Percentiles rank a stretch among this genome's conserved stretches.
Conservation (phyloP, 92 coral and sea anemone genomes). For the Heliopora coerulea region DNA sequence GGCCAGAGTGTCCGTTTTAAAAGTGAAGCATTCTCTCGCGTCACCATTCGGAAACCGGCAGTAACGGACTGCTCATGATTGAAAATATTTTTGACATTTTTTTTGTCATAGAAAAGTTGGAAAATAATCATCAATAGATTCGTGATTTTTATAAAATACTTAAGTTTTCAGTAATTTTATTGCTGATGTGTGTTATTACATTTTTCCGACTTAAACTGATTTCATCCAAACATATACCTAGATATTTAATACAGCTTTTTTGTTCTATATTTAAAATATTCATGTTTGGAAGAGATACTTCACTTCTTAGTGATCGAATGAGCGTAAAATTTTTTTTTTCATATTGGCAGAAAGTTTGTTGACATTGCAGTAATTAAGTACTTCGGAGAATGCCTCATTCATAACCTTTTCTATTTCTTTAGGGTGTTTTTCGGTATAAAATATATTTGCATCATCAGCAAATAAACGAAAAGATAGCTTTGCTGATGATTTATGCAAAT, state of each 20-base stretch:
- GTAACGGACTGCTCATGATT: no score
- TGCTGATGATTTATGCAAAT: slow-evolving; percentile 44
- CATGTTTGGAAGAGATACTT: background rate
- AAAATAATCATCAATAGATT: no score
- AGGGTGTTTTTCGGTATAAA: slow-evolving; percentile 38
- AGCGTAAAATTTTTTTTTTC: slow-evolving; percentile 47
- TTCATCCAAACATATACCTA: slow-evolving; percentile 55
- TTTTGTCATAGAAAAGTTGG: no score
- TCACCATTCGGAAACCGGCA: no score
- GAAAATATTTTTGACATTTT: no score
- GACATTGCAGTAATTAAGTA: slow-evolving; percentile 39
- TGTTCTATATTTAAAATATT: background rate
- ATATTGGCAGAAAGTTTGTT: slow-evolving; percentile 45
- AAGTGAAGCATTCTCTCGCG: no score
- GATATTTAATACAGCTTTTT: slow-evolving; percentile 41
- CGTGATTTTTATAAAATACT: no score
- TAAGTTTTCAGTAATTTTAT: no score
- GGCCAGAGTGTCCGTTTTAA: no score
- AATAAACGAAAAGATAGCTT: slow-evolving; percentile 49
- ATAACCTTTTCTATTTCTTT: slow-evolving; percentile 24
- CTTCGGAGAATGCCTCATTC: slow-evolving; percentile 38
- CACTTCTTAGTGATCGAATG: slow-evolving; percentile 33
- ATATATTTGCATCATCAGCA: slow-evolving; percentile 58
- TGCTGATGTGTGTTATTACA: slow-evolving; percentile 36
- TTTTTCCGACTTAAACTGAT: slow-evolving; percentile 40